phyloP scores from a whole-genome alignment of 2,113 vertebrate species.

The Poeciliopsis retropinna region DNA sequence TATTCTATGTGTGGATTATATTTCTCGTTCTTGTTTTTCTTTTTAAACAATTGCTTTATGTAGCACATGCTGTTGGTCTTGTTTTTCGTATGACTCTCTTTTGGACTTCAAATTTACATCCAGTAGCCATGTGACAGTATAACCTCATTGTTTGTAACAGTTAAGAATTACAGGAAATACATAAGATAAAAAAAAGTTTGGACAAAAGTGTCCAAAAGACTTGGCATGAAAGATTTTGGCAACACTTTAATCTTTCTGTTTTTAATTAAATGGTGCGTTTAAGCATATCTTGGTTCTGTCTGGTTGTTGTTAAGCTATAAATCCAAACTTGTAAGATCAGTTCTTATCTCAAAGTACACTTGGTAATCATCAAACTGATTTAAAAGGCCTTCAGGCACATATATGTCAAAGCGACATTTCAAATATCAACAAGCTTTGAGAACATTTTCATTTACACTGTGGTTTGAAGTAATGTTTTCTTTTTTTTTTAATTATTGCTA shows the following conservation, averaged over 20 bases:
- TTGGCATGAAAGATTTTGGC: background rate
- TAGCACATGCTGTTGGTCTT: too few species aligned
- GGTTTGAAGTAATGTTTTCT: background rate
- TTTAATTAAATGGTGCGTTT: background rate
- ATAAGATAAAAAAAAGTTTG: too few species aligned
- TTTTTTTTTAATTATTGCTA: background rate
- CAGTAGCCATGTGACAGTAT: too few species aligned
- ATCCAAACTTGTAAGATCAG: background rate
- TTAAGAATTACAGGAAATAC: too few species aligned
- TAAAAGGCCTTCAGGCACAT: background rate
- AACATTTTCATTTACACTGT: background rate
- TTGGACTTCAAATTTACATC: background rate
- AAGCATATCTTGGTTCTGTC: background rate
- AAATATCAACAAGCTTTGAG: too few species aligned
- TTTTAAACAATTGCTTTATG: too few species aligned
- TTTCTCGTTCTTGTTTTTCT: background rate
- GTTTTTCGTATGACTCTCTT: too few species aligned
- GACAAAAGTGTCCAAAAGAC: background rate
- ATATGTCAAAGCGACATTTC: background rate
- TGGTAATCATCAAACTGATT: background rate
- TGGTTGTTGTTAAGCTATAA: background rate
- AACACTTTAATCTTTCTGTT: background rate
- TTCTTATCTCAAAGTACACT: background rate
- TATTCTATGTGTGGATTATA: background rate
- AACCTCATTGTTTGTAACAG: too few species aligned